phyloP scores from a whole-genome alignment of 2,797 vertebrate genomes.

The Hybognathus amarus region DNA sequence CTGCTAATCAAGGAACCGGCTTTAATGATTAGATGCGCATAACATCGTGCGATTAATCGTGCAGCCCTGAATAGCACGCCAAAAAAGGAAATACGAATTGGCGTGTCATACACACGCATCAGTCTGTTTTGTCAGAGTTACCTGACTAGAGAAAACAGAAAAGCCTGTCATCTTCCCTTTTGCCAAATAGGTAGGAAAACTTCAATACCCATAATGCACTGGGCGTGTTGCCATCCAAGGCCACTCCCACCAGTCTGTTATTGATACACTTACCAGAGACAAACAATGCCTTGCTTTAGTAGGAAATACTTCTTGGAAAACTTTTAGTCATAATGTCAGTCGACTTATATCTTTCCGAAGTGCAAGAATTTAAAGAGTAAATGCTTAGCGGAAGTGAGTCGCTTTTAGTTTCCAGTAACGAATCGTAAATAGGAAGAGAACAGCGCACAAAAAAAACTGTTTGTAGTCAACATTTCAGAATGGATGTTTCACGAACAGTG shows the following conservation, averaged over 20 bases:
- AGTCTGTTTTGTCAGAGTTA: no score
- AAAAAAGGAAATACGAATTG: no score
- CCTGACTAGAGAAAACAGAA: no score
- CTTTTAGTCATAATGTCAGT: background rate
- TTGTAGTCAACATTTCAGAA: background rate
- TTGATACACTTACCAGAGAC: background rate
- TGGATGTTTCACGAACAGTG: background rate
- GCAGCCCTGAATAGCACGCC: no score
- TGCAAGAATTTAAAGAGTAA: no score
- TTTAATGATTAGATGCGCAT: no score
- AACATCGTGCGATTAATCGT: no score
- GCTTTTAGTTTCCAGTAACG: no score
- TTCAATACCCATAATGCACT: background rate
- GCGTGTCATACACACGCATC: no score
- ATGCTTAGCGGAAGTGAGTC: no score
- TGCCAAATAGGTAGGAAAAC: background rate
- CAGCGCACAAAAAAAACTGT: background rate
- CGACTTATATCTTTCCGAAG: background rate
- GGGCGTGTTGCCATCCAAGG: background rate
- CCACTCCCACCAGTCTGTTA: background rate
- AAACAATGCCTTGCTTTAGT: background rate
- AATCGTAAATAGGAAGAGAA: background rate
- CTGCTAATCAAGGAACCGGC: no score
- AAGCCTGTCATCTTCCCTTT: background rate
- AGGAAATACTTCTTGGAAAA: background rate